Base-by-base conservation (phyloP, 2,113 vertebrate species). In the Spilogale gracilis region DNA sequence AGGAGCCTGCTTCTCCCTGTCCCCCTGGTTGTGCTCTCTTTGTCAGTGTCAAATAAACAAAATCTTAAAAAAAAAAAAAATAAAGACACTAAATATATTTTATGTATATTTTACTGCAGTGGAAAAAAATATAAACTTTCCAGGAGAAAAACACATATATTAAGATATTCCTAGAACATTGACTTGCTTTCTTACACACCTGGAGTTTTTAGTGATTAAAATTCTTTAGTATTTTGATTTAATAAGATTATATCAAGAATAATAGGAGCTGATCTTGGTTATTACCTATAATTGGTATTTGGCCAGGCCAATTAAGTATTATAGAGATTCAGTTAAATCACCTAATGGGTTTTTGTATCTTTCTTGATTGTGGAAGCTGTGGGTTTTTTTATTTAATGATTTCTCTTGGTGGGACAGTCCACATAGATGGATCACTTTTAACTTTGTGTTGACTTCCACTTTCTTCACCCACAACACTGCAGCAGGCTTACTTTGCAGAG, bases 201-300 rank as follows among this genome's bases (percentile, higher is more conserved):
- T 23, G 27, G 30, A 96, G 11, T 27, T 58, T 50, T 91, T 65
- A 67, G 61, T 73, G 32, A 18, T 82, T 94, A 65, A 58, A 71
- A 67, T 74, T 74, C 43, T 91, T 83, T 48, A 54, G 23, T 30
- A 48, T 83, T 94, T 88, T 56, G 20, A 87, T 89, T 90, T 96
- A 83, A 89, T 61, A 10, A 90, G 80, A 58, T 79, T 86, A 71
- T 81, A 56, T 73, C 45, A 88, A 16, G 58, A 94, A 63, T 27
- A 73, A 1, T 61, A 61, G 32, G 16, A 91, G 21, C 65, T 81
- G 45, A 73, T n/a, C 63, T 80, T 91, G 58, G 38, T 89, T 87
- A 18, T 94, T 82, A 52, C 18, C 60, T 95, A 48, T 86, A 93
- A 14, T 82, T 74, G 56, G 50, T 76, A 20, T 63, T 93, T 80